Evolutionary conservation across 2,113 vertebrate genomes (phyloP), one percentile per base, ranked within the genome.

Genomic region (Chlorodrepanis virens): DNA sequence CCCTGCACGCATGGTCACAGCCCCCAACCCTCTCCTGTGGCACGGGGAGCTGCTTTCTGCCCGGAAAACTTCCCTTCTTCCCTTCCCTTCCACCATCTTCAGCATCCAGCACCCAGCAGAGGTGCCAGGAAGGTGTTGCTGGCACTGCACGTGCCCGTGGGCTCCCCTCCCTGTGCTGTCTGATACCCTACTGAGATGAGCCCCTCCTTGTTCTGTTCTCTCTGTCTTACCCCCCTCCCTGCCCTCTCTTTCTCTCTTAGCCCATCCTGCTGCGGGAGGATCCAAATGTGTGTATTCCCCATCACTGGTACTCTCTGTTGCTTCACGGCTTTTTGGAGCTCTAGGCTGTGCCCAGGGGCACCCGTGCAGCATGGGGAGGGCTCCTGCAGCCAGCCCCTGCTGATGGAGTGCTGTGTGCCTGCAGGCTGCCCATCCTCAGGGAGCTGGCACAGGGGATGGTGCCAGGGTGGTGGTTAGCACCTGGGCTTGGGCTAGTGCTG

Each of bases 261-360:
- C 98, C 96, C 97, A 93, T 95, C 96, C 98, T 96, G 97, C 98
- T 97, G 97, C 98, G 1, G 98, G 98, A 98, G 98, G 98, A 98
- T 97, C 98, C 95, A 98, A 98, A 98, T 98, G 98, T 98, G 98
- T 98, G 98, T 98, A 98, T 98, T 98, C 89, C 97, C 97, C 84
- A 68, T 88, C 84, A 92, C 96, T 88, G 97, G 93, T 97, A 96
- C 90, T 97, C 86, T 97, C 77, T 96, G 40, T 92, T 83, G 96
- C 95, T 95, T 90, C 95, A 69, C 7, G 3, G 98, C 98, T 98
- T 97, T 92, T 28, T 69, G 86, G 76, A 94, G 87, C n/a, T 9
- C 18, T 31, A 27, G 94, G 93, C 92, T 94, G 93, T 47, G 57
- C 72, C 53, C 63, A 65, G 68, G 94, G 90, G 87, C 92, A 81